A percentile compares a stretch with the other conserved stretches of the same genome.
phyloP scores from a whole-genome alignment of 2,113 vertebrate genomes.

The Poeciliopsis retropinna region DNA sequence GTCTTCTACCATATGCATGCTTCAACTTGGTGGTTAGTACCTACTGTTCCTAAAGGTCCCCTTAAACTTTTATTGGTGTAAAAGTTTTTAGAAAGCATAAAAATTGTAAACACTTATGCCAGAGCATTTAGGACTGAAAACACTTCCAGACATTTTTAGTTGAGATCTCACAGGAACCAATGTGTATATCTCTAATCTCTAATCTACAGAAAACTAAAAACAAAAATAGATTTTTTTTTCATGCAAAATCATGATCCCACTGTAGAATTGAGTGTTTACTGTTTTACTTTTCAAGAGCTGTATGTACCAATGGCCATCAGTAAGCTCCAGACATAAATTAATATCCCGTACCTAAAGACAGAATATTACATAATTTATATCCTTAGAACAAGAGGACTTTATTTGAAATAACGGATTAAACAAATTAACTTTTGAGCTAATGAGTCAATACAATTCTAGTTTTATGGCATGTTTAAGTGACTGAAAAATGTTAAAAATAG shows the following conservation, averaged over 20 bases:
- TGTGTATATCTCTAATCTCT: not conserved
- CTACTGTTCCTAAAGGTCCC: slow-evolving; percentile 29
- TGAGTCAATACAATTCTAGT: too few relatives aligned
- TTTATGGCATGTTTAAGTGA: too few relatives aligned
- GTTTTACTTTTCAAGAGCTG: not conserved
- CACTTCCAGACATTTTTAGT: slow-evolving; percentile 1
- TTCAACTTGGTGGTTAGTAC: slow-evolving; percentile 32
- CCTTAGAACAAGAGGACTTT: too few relatives aligned
- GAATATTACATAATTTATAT: too few relatives aligned
- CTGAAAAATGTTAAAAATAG: too few relatives aligned
- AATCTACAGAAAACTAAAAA: not conserved
- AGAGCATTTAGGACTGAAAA: slow-evolving; percentile 4
- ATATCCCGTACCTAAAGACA: too few relatives aligned
- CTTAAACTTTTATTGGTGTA: slow-evolving; percentile 31
- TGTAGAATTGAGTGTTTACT: not conserved
- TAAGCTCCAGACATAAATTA: too few relatives aligned
- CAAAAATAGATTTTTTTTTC: not conserved
- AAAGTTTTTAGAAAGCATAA: slow-evolving; percentile 14
- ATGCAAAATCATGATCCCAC: not conserved
- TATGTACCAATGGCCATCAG: too few relatives aligned
- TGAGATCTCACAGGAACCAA: not conserved
- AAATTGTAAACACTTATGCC: slow-evolving; percentile 29
- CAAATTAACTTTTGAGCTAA: too few relatives aligned
- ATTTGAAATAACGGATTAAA: too few relatives aligned
- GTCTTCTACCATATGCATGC: slow-evolving; percentile 26